Conservation (phyloP, 1,140 invertebrate species). For the Argopecten irradians region DNA sequence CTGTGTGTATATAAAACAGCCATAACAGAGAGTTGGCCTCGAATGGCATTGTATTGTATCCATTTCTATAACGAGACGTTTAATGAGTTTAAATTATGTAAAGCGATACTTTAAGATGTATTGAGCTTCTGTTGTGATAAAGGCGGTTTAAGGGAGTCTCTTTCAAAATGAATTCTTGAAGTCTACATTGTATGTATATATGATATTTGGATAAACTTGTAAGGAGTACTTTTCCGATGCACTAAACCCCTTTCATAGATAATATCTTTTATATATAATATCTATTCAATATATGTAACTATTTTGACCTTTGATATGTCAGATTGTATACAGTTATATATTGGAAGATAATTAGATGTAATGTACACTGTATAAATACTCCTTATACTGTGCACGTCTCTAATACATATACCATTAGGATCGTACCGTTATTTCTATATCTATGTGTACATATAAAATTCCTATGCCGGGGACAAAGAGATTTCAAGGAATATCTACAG, state of each 20-base stretch:
- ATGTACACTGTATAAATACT: no score
- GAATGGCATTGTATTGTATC: neutral
- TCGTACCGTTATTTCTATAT: no score
- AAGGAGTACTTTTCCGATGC: neutral
- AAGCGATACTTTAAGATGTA: neutral
- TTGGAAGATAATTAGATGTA: neutral
- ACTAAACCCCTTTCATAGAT: constrained; percentile 8
- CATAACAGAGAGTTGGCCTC: neutral
- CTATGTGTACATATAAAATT: no score
- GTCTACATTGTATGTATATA: neutral
- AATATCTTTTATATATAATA: neutral
- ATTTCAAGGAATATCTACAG: no score
- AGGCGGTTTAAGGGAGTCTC: neutral
- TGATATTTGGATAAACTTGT: constrained; percentile 17
- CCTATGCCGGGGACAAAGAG: no score
- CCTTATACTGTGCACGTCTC: no score
- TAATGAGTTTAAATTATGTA: constrained; percentile 18
- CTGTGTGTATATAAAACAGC: neutral
- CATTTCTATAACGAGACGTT: neutral
- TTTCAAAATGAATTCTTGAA: neutral
- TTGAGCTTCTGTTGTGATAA: neutral
- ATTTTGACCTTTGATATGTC: neutral
- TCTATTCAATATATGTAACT: neutral
- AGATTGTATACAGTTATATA: neutral
- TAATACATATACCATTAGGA: no score